These are phyloP conservation scores for Mastomys coucha DNA, from an alignment of 2,113 vertebrate genomes.

Conservation along the genomic window DNA sequence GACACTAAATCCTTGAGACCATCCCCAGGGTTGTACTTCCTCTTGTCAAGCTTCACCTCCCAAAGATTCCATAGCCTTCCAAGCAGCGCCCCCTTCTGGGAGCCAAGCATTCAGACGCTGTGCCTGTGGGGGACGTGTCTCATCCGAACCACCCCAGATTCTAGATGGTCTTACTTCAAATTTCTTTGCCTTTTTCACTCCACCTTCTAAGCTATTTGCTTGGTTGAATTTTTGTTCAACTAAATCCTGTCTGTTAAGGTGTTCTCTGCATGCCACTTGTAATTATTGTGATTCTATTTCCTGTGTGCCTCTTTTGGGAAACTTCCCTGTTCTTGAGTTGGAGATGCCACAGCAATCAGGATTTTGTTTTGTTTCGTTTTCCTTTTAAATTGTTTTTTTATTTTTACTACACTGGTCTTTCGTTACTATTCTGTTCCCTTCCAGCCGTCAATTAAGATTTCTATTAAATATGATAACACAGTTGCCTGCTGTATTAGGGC, in stretches of 20 bases:
- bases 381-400: neutral
- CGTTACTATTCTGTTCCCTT: neutral
- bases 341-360: neutral
- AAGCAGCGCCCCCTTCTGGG: neutral
- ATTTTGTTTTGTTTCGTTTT: neutral
- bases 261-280: neutral
- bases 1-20: neutral
- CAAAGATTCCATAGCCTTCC: neutral
- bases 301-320: slow-evolving; percentile 23
- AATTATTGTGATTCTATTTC: neutral
- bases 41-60: neutral
- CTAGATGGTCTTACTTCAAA: neutral
- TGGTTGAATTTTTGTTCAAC: neutral
- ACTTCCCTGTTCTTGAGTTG: slow-evolving; percentile 16
- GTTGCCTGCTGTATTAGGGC: neutral
- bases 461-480: neutral
- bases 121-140: neutral
- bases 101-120: neutral
- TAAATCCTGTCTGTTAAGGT: slow-evolving; percentile 20
- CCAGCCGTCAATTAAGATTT: neutral
- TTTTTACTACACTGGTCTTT: neutral
- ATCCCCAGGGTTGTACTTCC: neutral
- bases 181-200: neutral
- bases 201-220: slow-evolving; percentile 10
- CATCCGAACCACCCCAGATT: neutral